Percentiles rank a stretch among this genome's conserved stretches.
Conservation (phyloP, 2,888 invertebrate species). For the Cyclophora albipunctata region DNA sequence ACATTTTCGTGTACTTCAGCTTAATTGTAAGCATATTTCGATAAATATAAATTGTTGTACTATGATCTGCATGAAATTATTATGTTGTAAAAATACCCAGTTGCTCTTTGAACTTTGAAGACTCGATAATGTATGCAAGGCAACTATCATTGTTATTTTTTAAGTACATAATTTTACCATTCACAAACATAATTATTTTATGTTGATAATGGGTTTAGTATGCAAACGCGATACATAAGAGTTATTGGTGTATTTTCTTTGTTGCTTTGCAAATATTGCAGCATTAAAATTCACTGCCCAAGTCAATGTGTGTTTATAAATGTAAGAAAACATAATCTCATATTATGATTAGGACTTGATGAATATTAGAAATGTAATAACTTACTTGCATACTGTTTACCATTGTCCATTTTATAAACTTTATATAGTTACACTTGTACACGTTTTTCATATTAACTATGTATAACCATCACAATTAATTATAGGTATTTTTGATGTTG, state of each 20-base stretch:
- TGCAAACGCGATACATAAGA: no score
- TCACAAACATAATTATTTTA: no score
- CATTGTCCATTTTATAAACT: constrained; percentile 47
- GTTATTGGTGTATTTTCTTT: neutral
- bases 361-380: constrained; percentile 23
- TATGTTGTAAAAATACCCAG: no score
- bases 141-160: neutral
- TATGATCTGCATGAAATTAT: no score
- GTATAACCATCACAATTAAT: constrained; percentile 18
- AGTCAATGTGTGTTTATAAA: constrained; percentile 21
- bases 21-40: neutral
- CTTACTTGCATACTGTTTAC: constrained; percentile 22
- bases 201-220: no score
- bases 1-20: neutral
- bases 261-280: constrained; percentile 1
- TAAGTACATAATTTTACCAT: no score
- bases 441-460: constrained; percentile 13
- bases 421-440: constrained; percentile 24
- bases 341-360: constrained; percentile 20
- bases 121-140: neutral
- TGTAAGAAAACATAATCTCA: constrained; percentile 28
- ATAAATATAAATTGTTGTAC: no score
- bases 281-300: constrained; percentile 30
- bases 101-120: neutral
- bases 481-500: constrained; percentile 17